Evolutionary conservation across 1,140 invertebrate species (phyloP).

Genomic region (Lucilia sericata): DNA sequence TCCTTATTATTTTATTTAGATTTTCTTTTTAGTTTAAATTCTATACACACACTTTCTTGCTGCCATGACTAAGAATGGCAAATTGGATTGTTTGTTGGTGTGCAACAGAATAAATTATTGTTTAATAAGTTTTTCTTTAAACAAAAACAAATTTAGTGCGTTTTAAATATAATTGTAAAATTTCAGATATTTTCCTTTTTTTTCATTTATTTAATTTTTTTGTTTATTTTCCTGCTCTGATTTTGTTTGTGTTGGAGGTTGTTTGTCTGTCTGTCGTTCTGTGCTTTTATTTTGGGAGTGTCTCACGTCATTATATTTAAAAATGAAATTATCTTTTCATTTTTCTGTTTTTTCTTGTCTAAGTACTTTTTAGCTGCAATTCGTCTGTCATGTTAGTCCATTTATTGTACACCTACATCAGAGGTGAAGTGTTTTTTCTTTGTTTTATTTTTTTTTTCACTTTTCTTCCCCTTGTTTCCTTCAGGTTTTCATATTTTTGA

Average conservation of each 20-base stretch:
- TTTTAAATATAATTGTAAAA: not conserved
- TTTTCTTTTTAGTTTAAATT: constrained; percentile 1
- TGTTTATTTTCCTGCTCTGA: not conserved
- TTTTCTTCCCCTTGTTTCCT: too few species aligned
- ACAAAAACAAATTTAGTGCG: not conserved
- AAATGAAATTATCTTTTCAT: not conserved
- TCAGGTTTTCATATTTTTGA: too few species aligned
- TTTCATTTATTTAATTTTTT: not conserved
- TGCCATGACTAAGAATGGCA: too few species aligned
- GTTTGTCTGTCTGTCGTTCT: not conserved
- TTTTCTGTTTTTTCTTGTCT: not conserved
- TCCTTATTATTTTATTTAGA: not conserved
- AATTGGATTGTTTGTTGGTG: too few species aligned
- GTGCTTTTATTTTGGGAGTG: not conserved
- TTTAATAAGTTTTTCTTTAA: not conserved
- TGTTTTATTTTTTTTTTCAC: not conserved
- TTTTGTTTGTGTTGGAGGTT: not conserved
- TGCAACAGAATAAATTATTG: not conserved
- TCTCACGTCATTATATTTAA: constrained; percentile 1
- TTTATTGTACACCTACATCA: not conserved
- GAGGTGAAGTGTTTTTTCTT: not conserved
- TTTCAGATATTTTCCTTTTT: not conserved
- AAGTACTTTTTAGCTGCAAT: not conserved
- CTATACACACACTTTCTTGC: not conserved
- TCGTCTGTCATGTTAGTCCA: not conserved